These are phyloP conservation scores for Unio pictorum DNA, from an alignment of 2,888 invertebrate genomes.

Conservation along the genomic window DNA sequence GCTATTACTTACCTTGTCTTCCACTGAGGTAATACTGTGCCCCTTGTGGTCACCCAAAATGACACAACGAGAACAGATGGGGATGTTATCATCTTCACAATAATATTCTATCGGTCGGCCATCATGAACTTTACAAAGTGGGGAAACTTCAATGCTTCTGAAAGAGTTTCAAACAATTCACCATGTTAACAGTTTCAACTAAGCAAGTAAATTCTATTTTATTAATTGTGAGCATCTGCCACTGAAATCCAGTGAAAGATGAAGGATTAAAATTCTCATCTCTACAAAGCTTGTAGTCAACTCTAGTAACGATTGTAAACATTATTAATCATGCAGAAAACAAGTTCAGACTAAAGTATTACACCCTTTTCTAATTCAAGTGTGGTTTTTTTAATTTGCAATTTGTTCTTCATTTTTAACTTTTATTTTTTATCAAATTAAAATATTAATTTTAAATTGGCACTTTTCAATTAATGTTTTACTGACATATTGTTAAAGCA, in stretches of 20 bases:
- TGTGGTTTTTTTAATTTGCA: too few species aligned
- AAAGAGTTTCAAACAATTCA: not conserved
- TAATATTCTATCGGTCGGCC: constrained; percentile 65
- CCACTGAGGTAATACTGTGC: constrained; percentile 66
- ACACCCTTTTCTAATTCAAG: too few species aligned
- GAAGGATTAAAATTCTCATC: not conserved
- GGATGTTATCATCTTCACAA: constrained; percentile 65
- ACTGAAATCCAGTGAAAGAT: not conserved
- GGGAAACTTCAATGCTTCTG: constrained; percentile 32
- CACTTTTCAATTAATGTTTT: too few species aligned
- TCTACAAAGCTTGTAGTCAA: not conserved
- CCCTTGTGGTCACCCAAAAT: constrained; percentile 67
- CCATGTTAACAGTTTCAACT: not conserved
- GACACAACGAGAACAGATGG: constrained; percentile 69
- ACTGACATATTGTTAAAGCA: too few species aligned
- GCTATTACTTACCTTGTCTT: constrained; percentile 59
- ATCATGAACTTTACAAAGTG: constrained; percentile 53
- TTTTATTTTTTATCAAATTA: too few species aligned
- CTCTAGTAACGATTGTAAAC: too few species aligned
- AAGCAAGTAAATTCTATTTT: not conserved
- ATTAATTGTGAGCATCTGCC: too few species aligned
- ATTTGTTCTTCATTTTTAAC: too few species aligned
- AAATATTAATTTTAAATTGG: too few species aligned
- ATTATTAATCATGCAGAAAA: too few species aligned
- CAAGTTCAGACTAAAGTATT: too few species aligned